Base-by-base conservation (phyloP, 2,113 vertebrate species). In the Saiga tatarica region DNA sequence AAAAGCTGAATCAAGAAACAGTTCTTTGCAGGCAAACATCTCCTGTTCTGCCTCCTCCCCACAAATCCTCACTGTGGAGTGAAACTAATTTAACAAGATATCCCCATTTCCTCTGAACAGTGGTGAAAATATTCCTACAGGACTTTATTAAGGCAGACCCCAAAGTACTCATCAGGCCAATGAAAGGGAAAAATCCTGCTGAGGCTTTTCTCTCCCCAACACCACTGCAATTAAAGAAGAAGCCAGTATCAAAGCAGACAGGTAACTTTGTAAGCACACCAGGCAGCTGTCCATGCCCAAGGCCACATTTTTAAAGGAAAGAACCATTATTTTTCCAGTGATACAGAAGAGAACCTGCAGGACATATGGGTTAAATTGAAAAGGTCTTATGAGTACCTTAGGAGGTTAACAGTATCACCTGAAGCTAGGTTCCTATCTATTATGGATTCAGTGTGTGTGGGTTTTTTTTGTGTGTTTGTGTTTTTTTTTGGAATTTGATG, bases 111-210 rank as follows among this genome's bases (percentile, higher is more conserved):
- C 97, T 95, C 98, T 89, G 92, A 98, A 98, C 97, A 92, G 11
- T 87, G 96, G 87, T 88, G 95, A 98, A 98, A 97, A 97, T 96
- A 89, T 98, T 98, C 92, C 98, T 97, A 94, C n/a, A 87, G 97
- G 97, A 96, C 95, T 96, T 93, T 97, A 97, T 98, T 98, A 98
- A 98, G 98, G 85, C 55, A 93, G 95, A 98, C 94, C 97, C 87
- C 53, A 81, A 95, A 86, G 74, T 95, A 98, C 57, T 93, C 97
- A 97, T 97, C 95, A 96, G 95, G 67, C 78, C 59, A 96, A 76
- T 86, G 93, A 87, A 98, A 97, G 53, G 86, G 89, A 93, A 97
- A 78, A 95, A 39, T 55, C 87, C 57, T 97, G 23, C 96, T 89
- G 97, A 97, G 96, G 67, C 57, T 3, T 93, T 64, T 47, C 97